Evolutionary conservation across 2,888 invertebrate species (phyloP).

Genomic region (Cheilosia impressa): DNA sequence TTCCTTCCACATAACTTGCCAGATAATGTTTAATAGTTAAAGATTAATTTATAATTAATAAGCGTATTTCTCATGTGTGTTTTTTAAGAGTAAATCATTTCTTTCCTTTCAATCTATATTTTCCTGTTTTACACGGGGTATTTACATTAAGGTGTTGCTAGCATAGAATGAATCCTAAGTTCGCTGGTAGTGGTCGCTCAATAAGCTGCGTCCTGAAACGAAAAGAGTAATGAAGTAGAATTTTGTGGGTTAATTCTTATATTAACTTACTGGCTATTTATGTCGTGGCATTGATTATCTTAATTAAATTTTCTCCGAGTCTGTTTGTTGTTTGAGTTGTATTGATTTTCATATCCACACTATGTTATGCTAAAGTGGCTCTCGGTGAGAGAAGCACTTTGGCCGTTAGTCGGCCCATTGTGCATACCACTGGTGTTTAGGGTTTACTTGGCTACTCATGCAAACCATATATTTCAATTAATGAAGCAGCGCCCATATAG

Average conservation of each 20-base stretch:
- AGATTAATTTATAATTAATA: slow-evolving; percentile 74
- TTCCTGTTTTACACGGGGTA: slow-evolving; percentile 48
- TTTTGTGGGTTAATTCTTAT: background rate
- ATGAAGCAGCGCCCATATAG: no score
- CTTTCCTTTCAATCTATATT: slow-evolving; percentile 25
- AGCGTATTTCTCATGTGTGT: slow-evolving; percentile 72
- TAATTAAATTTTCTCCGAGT: background rate
- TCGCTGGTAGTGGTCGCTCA: slow-evolving; percentile 13
- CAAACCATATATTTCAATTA: no score
- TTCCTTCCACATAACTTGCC: slow-evolving; percentile 28
- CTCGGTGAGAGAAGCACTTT: no score
- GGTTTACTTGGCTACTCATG: no score
- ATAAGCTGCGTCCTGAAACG: slow-evolving; percentile 29
- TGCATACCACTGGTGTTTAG: no score
- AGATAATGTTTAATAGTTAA: slow-evolving; percentile 56
- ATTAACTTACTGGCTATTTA: no score
- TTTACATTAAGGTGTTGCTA: slow-evolving; percentile 64
- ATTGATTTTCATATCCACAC: background rate
- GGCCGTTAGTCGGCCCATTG: no score
- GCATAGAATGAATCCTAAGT: slow-evolving; percentile 18
- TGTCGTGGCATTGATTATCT: no score
- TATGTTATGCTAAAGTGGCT: no score
- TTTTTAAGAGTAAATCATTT: slow-evolving; percentile 54
- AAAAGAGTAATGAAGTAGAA: background rate
- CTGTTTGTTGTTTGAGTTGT: background rate